Conservation (phyloP, 2,797 vertebrate genomes). For the Falco naumanni region DNA sequence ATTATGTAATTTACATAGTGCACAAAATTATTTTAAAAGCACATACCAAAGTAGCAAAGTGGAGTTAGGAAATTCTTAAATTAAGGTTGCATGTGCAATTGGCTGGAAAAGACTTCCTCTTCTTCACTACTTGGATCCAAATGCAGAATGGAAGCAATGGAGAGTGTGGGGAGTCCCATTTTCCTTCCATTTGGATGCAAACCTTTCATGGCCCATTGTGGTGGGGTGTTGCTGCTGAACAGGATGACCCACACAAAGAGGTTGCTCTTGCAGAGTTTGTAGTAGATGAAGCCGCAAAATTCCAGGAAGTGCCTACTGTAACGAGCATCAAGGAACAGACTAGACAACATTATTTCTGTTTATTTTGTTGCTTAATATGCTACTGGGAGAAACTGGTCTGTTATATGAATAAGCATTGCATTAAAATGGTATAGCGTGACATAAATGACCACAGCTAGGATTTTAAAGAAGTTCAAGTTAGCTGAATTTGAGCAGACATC, state of each 20-base stretch:
- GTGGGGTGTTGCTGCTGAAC: not conserved
- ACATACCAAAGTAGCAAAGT: not conserved
- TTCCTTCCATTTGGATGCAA: not conserved
- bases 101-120: not conserved
- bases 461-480: not conserved
- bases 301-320: not conserved
- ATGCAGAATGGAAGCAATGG: not conserved
- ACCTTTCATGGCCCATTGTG: not conserved
- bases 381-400: not conserved
- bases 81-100: not conserved
- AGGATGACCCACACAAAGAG: not conserved
- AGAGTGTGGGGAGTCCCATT: not conserved
- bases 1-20: not conserved
- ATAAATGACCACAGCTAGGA: not conserved
- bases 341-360: not conserved
- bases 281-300: not conserved
- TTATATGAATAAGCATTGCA: not conserved
- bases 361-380: not conserved
- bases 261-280: not conserved
- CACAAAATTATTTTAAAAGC: not conserved
- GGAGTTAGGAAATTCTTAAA: not conserved
- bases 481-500: not conserved
- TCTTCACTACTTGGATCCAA: not conserved
- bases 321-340: not conserved
- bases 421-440: not conserved